Base-by-base conservation (phyloP, 2,797 vertebrate species). In the Sebastes vulpes region DNA sequence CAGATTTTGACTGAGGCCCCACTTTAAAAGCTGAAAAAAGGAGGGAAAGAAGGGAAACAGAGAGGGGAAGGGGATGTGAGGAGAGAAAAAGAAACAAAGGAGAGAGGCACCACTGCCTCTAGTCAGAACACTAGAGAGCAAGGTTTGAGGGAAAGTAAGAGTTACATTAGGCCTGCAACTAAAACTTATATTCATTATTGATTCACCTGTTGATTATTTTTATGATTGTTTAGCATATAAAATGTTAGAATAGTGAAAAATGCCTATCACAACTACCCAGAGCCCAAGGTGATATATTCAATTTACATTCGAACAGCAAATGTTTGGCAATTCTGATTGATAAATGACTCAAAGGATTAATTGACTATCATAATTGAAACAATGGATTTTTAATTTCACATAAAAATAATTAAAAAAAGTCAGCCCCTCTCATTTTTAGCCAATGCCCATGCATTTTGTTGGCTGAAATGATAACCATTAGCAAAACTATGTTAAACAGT, bases 1-100 rank as follows among this genome's bases (percentile, higher is more conserved):
- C 50, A 4, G n/a, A 75, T 65, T 68, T 28, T 42, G 25, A 65
- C 26, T 31, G 72, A 72, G 57, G 66, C 42, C 28, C 28, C 77
- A 61, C 50, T 9, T 52, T 32, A 23, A 46, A 67, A 72, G 52
- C 4, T 9, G 0, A 57, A 59, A 32, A 46, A 23, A 46, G 14
- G 16, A 70, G 35, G 59, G 31, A 48, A 73, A 57, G 21, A 25
- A 53, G 38, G 35, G 68, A 52, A 56, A 46, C 10, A 35, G 20
- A 32, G 20, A 50, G 9, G 52, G 28, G 29, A 74, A 54, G 21
- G 14, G 8, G 14, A 28, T 12, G 31, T 29, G 48, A 48, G 11
- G n/a, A 21, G 26, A 50, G 58, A n/a, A 59, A 64, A 35, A 21
- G 25, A 25, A 79, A 60, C n/a, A 58, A 56, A 67, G 3, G 42